phyloP scores from a whole-genome alignment of 2,113 vertebrate species.

The Trichechus manatus region DNA sequence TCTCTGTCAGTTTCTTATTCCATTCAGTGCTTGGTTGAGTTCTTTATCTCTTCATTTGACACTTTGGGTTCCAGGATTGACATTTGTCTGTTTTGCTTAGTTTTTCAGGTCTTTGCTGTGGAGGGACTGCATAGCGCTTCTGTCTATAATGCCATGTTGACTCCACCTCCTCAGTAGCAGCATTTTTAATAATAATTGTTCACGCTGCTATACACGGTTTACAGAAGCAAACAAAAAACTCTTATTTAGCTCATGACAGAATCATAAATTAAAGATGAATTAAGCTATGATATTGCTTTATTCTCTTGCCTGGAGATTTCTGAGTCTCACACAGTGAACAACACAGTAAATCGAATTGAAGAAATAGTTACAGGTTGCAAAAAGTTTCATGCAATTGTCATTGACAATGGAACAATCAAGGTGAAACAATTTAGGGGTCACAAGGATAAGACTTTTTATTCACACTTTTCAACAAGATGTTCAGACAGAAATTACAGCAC shows the following conservation, averaged over 20 bases:
- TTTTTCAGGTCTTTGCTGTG: too few relatives aligned
- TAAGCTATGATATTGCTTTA: background rate
- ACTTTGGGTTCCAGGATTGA: too few relatives aligned
- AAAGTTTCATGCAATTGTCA: background rate
- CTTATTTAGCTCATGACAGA: conserved; percentile 41
- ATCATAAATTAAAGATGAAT: background rate
- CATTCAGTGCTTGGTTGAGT: too few relatives aligned
- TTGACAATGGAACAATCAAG: background rate
- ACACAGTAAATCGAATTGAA: background rate
- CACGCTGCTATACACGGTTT: background rate
- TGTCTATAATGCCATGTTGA: too few relatives aligned
- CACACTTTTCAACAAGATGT: background rate
- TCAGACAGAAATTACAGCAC: background rate
- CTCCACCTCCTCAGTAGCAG: background rate
- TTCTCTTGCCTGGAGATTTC: conserved; percentile 7
- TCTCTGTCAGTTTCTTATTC: too few relatives aligned
- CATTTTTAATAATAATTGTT: conserved; percentile 39
- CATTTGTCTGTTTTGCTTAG: too few relatives aligned
- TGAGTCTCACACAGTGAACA: background rate
- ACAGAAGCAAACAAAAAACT: background rate
- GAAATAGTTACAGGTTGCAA: background rate
- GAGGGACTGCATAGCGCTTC: too few relatives aligned
- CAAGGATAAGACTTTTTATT: background rate
- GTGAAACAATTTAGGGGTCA: conserved; percentile 16
- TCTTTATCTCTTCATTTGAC: too few relatives aligned